These are phyloP conservation scores for Malurus splendens DNA, from an alignment of 2,797 vertebrate species.

Conservation along the genomic window DNA sequence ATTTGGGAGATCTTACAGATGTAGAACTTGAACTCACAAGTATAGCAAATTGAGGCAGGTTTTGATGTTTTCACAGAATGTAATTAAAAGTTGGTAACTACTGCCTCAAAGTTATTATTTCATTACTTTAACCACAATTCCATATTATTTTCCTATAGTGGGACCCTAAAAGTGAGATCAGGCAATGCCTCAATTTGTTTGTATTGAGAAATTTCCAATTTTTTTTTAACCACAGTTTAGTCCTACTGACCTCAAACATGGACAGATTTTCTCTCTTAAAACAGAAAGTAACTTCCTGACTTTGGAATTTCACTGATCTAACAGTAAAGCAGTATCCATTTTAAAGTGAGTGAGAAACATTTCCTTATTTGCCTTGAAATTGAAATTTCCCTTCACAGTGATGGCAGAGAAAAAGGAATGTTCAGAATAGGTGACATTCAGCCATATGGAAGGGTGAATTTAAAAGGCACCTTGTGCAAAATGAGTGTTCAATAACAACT, in stretches of 20 bases:
- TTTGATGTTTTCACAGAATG: not conserved
- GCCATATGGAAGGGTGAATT: not conserved
- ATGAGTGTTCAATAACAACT: not conserved
- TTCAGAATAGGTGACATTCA: not conserved
- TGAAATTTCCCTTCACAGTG: not conserved
- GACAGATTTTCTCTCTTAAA: not conserved
- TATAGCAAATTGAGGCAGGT: not conserved
- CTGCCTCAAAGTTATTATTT: not conserved
- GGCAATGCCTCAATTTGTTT: not conserved
- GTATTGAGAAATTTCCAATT: not conserved
- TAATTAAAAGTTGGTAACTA: not conserved
- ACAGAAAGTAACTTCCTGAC: not conserved
- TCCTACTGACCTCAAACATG: not conserved
- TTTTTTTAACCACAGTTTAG: not conserved
- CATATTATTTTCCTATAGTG: not conserved
- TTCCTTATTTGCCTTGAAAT: not conserved
- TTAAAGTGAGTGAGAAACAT: not conserved
- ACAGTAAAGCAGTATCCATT: not conserved
- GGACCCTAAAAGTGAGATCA: not conserved
- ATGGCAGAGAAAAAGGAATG: not conserved
- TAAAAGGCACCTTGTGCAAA: not conserved
- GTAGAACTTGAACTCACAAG: not conserved
- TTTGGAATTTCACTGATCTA: not conserved
- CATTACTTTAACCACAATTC: not conserved
- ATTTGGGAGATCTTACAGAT: not conserved